phyloP scores from a whole-genome alignment of 2,888 invertebrate species.

The Tipula lateralis region DNA sequence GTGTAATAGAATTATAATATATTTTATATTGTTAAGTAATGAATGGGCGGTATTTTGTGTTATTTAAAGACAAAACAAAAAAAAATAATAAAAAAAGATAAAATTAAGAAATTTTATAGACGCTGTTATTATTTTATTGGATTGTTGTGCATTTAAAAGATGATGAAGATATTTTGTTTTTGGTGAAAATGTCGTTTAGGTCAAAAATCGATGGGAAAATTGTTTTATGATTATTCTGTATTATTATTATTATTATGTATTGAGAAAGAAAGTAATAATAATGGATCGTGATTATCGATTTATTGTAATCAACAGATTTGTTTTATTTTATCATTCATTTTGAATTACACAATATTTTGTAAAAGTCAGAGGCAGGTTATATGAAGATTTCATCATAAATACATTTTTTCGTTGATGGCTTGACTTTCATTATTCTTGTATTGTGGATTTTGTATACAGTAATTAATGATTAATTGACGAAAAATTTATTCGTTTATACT shows the following conservation, averaged over 20 bases:
- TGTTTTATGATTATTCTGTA: not conserved
- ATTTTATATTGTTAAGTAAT: not conserved
- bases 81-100: not conserved
- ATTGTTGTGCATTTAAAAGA: not conserved
- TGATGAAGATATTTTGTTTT: conserved; percentile 19
- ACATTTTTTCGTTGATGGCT: not conserved
- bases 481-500: not conserved
- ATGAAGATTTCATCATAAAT: not conserved
- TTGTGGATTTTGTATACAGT: not conserved
- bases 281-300: not conserved
- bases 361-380: not conserved
- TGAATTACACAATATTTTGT: not conserved
- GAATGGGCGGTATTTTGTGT: conserved; percentile 24
- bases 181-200: conserved; percentile 15
- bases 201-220: conserved; percentile 24
- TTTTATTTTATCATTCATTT: not conserved
- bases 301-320: not conserved
- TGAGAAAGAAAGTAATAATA: conserved; percentile 6
- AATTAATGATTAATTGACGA: not conserved
- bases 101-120: conserved; percentile 19
- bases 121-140: not conserved
- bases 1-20: conserved; percentile 6
- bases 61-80: conserved; percentile 2
- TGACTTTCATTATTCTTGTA: not conserved
- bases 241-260: not conserved